Evolutionary conservation across 2,113 vertebrate species (phyloP), one percentile per base, ranked within the genome.

Genomic region (Larimichthys crocea): DNA sequence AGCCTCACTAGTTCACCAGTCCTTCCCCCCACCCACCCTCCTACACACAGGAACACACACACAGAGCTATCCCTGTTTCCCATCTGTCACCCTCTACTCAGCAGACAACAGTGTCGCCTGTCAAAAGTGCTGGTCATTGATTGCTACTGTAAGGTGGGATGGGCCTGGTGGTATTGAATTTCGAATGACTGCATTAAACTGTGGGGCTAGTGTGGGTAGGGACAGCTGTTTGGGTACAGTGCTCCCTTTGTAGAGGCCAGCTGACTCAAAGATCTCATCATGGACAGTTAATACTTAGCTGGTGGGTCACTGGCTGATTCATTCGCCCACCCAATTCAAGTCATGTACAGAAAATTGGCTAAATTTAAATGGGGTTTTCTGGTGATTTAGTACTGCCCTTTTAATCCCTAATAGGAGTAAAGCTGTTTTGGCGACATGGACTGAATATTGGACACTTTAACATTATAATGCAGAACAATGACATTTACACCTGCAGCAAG

Each of bases 121-220:
- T 93, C 90, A 89, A 85, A 91, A 91, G 83, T 83, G 85, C 89
- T 71, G 90, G 80, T 92, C 91, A 91, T 91, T 87, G 92, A 94
- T 92, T 91, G 91, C 89, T 79, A 90, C 88, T 88, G 84, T 89
- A 90, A 89, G 80, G 86, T 88, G 87, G 91, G 89, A 46, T 63
- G 70, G 82, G 81, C 78, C 73, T 68, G 4, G 76, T 15, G 42
- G 85, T 83, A 40, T 92, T 83, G 84, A 75, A 74, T 93, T 91
- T 92, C 86, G 5, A 80, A 65, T 82, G 86, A 78, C 82, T 84
- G 72, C 50, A 57, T 85, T 76, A 76, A 80, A 85, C 80, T 66
- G 55, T 53, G 80, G 31, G 68, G 75, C 74, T 79, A 75, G 78
- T 86, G 84, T 59, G 55, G 80, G 70, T 69, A 59, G 84, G 26